Evolutionary conservation across 2,797 vertebrate genomes (phyloP).

Genomic region (Rhynchotus rufescens): DNA sequence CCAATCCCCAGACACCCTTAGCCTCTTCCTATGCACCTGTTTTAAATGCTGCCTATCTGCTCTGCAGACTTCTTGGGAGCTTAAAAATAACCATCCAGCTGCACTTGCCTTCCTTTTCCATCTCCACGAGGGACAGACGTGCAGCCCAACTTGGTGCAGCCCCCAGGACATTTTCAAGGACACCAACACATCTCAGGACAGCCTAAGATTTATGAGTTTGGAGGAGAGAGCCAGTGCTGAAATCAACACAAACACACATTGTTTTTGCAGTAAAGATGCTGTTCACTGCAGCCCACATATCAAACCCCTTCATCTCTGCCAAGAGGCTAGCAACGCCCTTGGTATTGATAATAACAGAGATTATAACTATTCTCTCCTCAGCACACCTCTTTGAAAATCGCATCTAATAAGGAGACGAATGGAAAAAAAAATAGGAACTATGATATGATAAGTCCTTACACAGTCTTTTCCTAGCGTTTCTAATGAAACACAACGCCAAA

Average conservation of each 20-base stretch:
- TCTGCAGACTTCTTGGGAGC: neutral
- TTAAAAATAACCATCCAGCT: neutral
- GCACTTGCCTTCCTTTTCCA: neutral
- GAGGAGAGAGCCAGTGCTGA: neutral
- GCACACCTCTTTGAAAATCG: fast-evolving
- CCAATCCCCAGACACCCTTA: neutral
- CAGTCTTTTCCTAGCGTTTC: neutral
- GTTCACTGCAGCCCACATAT: neutral
- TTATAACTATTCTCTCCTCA: neutral
- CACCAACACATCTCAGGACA: neutral
- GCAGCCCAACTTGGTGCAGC: neutral
- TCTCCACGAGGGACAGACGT: neutral
- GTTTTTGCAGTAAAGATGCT: neutral
- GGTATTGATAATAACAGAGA: neutral
- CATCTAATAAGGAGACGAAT: neutral
- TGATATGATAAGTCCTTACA: neutral
- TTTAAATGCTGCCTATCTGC: neutral
- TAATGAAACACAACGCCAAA: neutral
- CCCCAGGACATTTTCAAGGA: neutral
- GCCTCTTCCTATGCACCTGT: neutral
- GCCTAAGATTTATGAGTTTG: neutral
- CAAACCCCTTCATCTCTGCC: neutral
- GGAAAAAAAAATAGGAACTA: neutral
- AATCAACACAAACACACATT: neutral
- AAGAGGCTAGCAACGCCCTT: neutral